Base-by-base conservation (phyloP, 2,113 vertebrate species). In the Lasiurus borealis region DNA sequence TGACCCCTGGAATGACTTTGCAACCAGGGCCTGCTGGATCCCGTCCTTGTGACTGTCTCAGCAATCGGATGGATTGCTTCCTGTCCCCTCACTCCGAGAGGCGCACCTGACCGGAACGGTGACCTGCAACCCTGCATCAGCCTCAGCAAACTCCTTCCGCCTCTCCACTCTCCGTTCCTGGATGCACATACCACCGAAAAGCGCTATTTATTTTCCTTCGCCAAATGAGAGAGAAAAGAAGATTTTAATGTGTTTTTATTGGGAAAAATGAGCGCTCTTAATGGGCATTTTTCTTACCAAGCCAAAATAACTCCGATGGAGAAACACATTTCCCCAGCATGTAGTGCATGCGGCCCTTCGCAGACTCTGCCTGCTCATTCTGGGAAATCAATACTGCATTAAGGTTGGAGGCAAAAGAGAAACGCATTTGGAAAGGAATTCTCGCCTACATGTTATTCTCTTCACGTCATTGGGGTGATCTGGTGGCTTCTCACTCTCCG, bases 351-450 rank as follows among this genome's bases (percentile, higher is more conserved):
- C 46, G 29, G 44, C 10, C 44, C 21, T 84, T 85, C 72, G 46
- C n/a, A 50, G 81, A 83, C 9, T 29, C 10, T 69, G 50, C 34
- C 91, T 85, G 83, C 90, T 78, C 90, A 36, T 91, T 92, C 15
- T 59, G 50, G 2, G 66, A 95, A 91, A 97, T 97, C 95, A 94
- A 97, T 96, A 97, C 29, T 66, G 36, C 75, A 90, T 96, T 95
- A 96, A 11, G 19, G 54, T 2, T 23, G 7, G 50, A 95, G 81
- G 86, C 8, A 36, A 50, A 4, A n/a, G 71, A 86, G 23, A 44
- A 78, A 31, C 31, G n/a, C n/a, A 25, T 27, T 90, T 15, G 13
- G 54, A 36, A 90, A 52, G 69, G n/a, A n/a, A n/a, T n/a, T n/a
- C n/a, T n/a, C n/a, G n/a, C n/a, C n/a, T n/a, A n/a, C n/a, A n/a